Evolutionary conservation across 2,888 invertebrate genomes (phyloP), one percentile per base, ranked within the genome.

Genomic region (Nymphalis c-album): DNA sequence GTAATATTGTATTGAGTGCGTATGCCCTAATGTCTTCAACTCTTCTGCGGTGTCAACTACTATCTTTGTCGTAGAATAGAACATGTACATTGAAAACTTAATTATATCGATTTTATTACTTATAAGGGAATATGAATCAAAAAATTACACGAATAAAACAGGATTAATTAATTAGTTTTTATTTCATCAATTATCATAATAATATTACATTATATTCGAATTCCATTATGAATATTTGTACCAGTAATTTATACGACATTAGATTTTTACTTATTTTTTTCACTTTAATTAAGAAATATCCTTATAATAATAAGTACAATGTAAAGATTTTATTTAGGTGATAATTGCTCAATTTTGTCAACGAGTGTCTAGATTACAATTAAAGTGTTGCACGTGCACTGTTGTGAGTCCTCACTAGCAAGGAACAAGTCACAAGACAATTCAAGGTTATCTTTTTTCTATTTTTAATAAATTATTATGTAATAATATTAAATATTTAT

Each of bases 1-100:
- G 46, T 63, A 51, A 68, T 57, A 63, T 64, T 63, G 45, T 63
- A 68, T 57, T 60, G 66, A 47, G 10, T 69, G 70, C 67, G 26
- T 31, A 6, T 6, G 26, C 26, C 26, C 63, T 63, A 63, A 61
- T 60, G 65, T 75, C 73, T 76, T 75, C 70, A 60, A 74, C 60
- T 69, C 71, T 72, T 77, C 74, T 71, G 67, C 31, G 20, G 55
- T 62, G 71, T 71, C 64, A 65, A 57, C 62, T 18, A 69, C 63
- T 67, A 72, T 57, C 68, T 82, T 86, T 86, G 91, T 91, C 91
- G 91, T 90, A 90, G 91, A 91, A 91, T 91, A 90, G 91, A 91
- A 91, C 91, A 91, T 90, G 90, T 89, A 88, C 84, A 82, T 80
- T 80, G 17, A 81, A 80, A 79, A 78, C 78, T 22, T 77, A 82